These are phyloP conservation scores for Xestobium rufovillosum DNA, from an alignment of 2,888 invertebrate genomes.

Conservation along the genomic window DNA sequence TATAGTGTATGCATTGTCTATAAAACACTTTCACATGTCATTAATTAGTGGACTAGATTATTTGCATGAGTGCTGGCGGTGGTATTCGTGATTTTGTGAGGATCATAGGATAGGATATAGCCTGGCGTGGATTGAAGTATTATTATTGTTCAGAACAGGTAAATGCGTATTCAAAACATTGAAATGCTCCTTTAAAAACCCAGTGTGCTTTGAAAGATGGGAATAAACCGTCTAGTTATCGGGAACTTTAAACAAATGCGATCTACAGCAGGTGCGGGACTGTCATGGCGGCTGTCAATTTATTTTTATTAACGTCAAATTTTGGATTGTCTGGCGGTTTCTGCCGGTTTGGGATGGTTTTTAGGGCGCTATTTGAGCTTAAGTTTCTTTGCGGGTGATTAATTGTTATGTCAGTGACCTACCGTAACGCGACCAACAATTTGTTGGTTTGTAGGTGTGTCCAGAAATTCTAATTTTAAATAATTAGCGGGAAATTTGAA, in stretches of 20 bases:
- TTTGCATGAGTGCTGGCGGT: conserved; percentile 41
- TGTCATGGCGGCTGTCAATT: conserved; percentile 42
- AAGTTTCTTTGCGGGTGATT: too few relatives aligned
- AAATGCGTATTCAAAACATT: too few relatives aligned
- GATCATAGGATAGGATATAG: conserved; percentile 37
- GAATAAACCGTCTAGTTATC: not conserved
- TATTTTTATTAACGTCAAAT: conserved; percentile 28
- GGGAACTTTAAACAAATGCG: conserved; percentile 17
- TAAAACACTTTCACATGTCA: conserved; percentile 37
- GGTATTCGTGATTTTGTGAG: conserved; percentile 40
- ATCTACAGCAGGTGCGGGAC: conserved; percentile 33
- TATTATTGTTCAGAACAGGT: conserved; percentile 32
- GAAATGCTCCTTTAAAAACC: conserved; percentile 6
- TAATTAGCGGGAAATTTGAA: conserved; percentile 29
- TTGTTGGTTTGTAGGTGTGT: conserved; percentile 35
- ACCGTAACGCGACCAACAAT: conserved; percentile 23
- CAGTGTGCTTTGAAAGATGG: not conserved
- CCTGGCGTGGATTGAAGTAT: conserved; percentile 30
- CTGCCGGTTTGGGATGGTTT: too few relatives aligned
- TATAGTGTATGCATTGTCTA: conserved; percentile 30
- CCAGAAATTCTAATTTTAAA: conserved; percentile 32
- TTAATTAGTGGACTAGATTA: conserved; percentile 35
- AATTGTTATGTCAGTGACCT: too few relatives aligned
- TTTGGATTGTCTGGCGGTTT: conserved; percentile 9
- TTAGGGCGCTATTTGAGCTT: too few relatives aligned